Evolutionary conservation across 2,888 invertebrate genomes (phyloP), one percentile per base, ranked within the genome.

Genomic region (Pristionchus japonicus): DNA sequence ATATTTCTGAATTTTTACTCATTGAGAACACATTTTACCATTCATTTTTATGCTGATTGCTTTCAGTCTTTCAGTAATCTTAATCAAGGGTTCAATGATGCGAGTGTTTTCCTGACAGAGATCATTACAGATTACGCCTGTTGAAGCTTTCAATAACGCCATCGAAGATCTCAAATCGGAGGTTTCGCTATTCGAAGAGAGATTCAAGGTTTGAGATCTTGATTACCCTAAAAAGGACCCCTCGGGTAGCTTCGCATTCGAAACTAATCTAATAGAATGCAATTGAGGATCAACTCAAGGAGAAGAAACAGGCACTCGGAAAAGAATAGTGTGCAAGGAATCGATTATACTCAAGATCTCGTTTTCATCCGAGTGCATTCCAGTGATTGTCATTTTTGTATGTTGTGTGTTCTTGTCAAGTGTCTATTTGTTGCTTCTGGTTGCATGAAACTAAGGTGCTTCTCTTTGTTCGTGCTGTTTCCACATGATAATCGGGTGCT

Each of bases 161-260:
- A 99, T 99, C 90, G 98, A 98, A 0, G 99, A 99, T 96, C 96
- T 99, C 61, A 97, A 98, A 90, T 97, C 98, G 7, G 99, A 99
- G 95, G 95, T 99, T 43, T 98, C 98, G 0, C 95, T 99, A 3
- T 97, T 99, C 94, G 98, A 99, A 95, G 99, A 99, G 95, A 96
- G 99, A 94, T 99, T 99, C 95, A 97, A 97, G 96, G 97, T 95
- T 91, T 88, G 90, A 90, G 20, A 13, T 61, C 20, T n/a, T 4
- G 61, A n/a, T n/a, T n/a, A n/a, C n/a, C n/a, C n/a, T n/a, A n/a
- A n/a, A n/a, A n/a, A n/a, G n/a, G n/a, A n/a, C n/a, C n/a, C n/a
- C n/a, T n/a, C n/a, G n/a, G n/a, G n/a, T n/a, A n/a, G n/a, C n/a
- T n/a, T n/a, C n/a, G n/a, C n/a, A n/a, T n/a, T n/a, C n/a, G n/a